Conservation (phyloP, 2,797 vertebrate genomes). For the Iguana delicatissima region DNA sequence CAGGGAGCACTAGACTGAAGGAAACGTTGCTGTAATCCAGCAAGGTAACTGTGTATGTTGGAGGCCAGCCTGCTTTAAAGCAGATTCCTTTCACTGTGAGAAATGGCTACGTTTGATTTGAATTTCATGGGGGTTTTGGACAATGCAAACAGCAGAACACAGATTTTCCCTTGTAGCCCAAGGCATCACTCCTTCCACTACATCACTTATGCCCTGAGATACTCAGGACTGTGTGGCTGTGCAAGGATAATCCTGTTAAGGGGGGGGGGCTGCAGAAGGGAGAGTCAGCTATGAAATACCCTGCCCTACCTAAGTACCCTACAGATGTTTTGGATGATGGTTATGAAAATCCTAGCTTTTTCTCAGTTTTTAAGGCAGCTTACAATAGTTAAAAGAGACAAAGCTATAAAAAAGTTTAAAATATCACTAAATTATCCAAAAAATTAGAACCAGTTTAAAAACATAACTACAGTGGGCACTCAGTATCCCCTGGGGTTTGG, state of each 20-base stretch:
- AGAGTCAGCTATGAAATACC: background rate
- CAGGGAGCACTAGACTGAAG: conserved; percentile 19
- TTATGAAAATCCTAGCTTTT: background rate
- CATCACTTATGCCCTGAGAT: background rate
- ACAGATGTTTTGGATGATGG: background rate
- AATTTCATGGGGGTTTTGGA: conserved; percentile 13
- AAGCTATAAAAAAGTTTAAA: no score
- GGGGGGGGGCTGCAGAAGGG: background rate
- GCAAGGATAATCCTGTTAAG: background rate
- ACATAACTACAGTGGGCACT: no score
- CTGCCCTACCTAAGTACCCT: background rate
- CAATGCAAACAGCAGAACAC: conserved; percentile 4
- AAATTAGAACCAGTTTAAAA: no score
- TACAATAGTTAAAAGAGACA: no score
- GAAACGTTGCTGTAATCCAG: conserved; percentile 16
- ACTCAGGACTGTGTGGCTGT: background rate
- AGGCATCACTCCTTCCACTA: conserved; percentile 2
- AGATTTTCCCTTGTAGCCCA: conserved; percentile 5
- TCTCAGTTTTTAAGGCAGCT: no score
- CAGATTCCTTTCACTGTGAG: background rate
- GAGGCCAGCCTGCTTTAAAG: conserved; percentile 27
- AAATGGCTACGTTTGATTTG: conserved; percentile 3
- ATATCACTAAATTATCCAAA: no score
- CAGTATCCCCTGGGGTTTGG: no score
- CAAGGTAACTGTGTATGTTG: conserved; percentile 31